A percentile compares a stretch with the other conserved stretches of the same genome.
Evolutionary conservation across 2,888 invertebrate species (phyloP).

Genomic region (Augochlorella aurata): DNA sequence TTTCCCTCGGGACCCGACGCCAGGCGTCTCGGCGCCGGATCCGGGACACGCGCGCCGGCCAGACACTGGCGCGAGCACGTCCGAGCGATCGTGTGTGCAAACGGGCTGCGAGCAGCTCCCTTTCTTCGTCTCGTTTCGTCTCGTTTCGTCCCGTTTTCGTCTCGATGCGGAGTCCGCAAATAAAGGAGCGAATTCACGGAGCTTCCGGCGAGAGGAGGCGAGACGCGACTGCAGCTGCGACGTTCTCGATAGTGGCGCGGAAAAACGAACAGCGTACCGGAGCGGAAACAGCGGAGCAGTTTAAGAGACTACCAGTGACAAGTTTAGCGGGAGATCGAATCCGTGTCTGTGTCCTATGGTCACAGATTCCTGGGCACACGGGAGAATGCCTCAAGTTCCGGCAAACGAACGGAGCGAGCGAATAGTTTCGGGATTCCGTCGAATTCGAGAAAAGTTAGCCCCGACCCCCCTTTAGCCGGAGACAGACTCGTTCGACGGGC

Average conservation of each 20-base stretch:
- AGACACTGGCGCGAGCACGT: background rate
- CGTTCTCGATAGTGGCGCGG: background rate
- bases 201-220: conserved; percentile 37
- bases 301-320: background rate
- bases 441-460: background rate
- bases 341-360: background rate
- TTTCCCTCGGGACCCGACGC: conserved; percentile 71
- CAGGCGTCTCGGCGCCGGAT: conserved; percentile 72
- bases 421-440: background rate
- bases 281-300: background rate
- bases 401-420: background rate
- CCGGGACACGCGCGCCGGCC: conserved; percentile 8
- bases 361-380: background rate
- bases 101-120: conserved; percentile 6
- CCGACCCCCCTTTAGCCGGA: background rate
- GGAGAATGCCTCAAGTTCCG: background rate
- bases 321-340: conserved; percentile 3
- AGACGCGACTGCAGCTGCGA: background rate
- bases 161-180: conserved; percentile 32
- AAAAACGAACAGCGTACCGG: background rate
- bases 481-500: background rate
- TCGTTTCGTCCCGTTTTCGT: conserved; percentile 15
- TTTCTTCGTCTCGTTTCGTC: background rate
- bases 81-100: conserved; percentile 16
- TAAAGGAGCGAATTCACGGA: conserved; percentile 52